Conservation (phyloP, 2,113 vertebrate genomes). For the Helogale parvula region DNA sequence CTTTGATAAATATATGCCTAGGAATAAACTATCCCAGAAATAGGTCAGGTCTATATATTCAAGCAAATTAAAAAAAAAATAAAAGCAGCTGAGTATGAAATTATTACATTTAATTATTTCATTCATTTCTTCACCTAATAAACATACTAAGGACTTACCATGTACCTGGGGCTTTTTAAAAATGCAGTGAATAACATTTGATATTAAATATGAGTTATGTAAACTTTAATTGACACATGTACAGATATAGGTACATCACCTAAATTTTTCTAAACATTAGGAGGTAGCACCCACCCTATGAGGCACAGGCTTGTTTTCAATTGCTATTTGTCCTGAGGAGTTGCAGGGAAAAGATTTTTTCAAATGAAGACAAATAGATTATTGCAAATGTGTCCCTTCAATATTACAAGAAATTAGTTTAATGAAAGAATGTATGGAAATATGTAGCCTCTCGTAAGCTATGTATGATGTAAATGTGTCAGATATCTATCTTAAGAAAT, state of each 20-base stretch:
- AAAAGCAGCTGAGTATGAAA: slow-evolving; percentile 35
- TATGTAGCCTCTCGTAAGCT: not conserved
- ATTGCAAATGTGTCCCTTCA: not conserved
- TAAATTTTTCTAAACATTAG: not conserved
- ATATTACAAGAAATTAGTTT: not conserved
- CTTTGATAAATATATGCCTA: not conserved
- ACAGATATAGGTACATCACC: not conserved
- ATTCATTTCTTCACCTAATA: slow-evolving; percentile 31
- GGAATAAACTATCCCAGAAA: slow-evolving; percentile 12
- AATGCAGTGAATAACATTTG: not conserved
- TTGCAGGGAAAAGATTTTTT: not conserved
- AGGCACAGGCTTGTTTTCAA: not conserved
- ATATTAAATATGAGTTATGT: slow-evolving; percentile 12
- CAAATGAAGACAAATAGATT: not conserved
- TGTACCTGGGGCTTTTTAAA: slow-evolving; percentile 6
- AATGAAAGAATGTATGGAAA: not conserved
- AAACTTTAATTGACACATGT: not conserved
- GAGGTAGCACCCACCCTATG: not conserved
- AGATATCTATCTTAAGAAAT: slow-evolving; percentile 17
- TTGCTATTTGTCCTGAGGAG: not conserved
- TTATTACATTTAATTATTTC: slow-evolving; percentile 14
- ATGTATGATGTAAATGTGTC: not conserved
- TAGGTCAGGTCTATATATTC: not conserved
- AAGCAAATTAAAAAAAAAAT: not conserved
- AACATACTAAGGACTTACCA: not conserved